These are phyloP conservation scores for Suncus etruscus DNA, from an alignment of 2,113 vertebrate genomes.

Conservation along the genomic window DNA sequence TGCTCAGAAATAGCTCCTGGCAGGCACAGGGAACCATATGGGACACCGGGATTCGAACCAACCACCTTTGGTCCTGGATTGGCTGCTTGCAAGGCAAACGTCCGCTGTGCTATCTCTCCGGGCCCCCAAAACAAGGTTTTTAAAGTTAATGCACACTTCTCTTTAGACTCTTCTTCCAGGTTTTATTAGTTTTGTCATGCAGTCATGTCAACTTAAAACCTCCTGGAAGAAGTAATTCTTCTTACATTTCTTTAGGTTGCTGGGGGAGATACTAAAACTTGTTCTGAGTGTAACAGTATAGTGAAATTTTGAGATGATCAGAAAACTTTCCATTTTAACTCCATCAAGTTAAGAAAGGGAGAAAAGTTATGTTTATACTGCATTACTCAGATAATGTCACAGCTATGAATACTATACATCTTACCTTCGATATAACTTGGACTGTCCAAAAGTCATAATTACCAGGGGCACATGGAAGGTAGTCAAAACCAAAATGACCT, in stretches of 20 bases:
- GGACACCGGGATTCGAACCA: no score
- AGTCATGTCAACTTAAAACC: background rate
- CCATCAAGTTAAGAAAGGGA: constrained; percentile 16
- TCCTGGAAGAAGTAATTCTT: background rate
- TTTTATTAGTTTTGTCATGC: constrained; percentile 3
- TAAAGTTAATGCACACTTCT: background rate
- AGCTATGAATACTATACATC: background rate
- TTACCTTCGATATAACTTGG: constrained; percentile 96
- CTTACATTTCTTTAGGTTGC: background rate
- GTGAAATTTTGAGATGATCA: background rate
- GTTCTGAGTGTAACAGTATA: background rate
- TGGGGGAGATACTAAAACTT: background rate
- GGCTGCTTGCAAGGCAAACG: no score
- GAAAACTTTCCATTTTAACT: background rate
- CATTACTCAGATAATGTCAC: background rate
- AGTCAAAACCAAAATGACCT: constrained; percentile 95
- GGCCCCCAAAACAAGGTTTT: background rate
- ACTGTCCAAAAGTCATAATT: constrained; percentile 92
- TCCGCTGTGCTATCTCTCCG: no score
- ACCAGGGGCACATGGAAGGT: constrained; percentile 95
- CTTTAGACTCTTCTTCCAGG: background rate
- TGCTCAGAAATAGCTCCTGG: no score
- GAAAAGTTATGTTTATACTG: background rate
- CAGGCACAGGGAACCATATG: no score
- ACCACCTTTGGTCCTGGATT: no score